Evolutionary conservation across 2,888 invertebrate genomes (phyloP).

Genomic region (Acronicta psi): DNA sequence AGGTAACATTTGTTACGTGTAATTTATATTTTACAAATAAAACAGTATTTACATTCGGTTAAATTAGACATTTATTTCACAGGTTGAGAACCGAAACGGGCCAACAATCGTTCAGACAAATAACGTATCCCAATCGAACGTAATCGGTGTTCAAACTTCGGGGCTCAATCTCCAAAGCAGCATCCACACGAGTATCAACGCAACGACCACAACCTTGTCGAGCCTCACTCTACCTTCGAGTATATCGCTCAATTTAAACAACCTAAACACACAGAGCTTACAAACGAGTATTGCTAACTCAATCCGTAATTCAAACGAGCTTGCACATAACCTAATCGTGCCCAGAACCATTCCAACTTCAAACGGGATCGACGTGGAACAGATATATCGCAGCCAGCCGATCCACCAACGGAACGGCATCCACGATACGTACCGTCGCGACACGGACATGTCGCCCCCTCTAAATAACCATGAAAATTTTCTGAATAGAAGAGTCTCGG

Average conservation of each 20-base stretch:
- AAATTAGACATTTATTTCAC: constrained; percentile 40
- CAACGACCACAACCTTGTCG: constrained; percentile 72
- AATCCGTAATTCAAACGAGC: constrained; percentile 72
- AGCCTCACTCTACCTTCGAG: constrained; percentile 73
- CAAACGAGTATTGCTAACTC: constrained; percentile 75
- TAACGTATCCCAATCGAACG: constrained; percentile 68
- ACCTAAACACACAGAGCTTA: constrained; percentile 57
- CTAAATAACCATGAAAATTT: constrained; percentile 78
- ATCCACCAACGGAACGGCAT: constrained; percentile 77
- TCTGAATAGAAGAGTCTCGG: constrained; percentile 78
- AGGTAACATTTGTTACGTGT: constrained; percentile 64
- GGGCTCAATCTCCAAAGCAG: constrained; percentile 68
- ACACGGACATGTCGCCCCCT: constrained; percentile 73
- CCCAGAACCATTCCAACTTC: constrained; percentile 71
- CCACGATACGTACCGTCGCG: constrained; percentile 76
- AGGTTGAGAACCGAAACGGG: constrained; percentile 84
- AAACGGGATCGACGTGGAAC: constrained; percentile 82
- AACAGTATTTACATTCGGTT: constrained; percentile 11
- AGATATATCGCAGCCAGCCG: constrained; percentile 65
- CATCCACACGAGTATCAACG: constrained; percentile 66
- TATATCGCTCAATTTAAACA: constrained; percentile 76
- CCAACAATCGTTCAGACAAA: constrained; percentile 73
- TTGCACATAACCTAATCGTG: constrained; percentile 80
- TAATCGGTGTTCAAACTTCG: constrained; percentile 74
- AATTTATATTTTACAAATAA: neutral